These are phyloP conservation scores for Siniperca scherzeri DNA, from an alignment of 2,797 vertebrate species.

Conservation along the genomic window DNA sequence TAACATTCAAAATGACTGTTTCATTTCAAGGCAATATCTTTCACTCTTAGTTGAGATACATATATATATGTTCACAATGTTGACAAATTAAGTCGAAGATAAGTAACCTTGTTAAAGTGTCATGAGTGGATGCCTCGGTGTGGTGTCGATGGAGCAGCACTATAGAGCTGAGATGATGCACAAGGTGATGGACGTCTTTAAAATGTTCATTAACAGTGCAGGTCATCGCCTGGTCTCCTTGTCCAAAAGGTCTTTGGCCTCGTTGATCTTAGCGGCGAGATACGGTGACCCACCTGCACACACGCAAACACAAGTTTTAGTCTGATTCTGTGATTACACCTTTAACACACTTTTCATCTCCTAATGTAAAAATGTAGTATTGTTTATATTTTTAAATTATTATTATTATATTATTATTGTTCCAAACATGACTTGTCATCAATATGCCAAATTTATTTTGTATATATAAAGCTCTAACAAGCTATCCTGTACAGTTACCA, in stretches of 20 bases:
- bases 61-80: neutral
- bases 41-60: neutral
- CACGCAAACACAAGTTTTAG: constrained; percentile 26
- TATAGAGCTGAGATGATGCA: neutral
- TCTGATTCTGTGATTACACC: neutral
- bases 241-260: constrained; percentile 94
- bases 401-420: too few species aligned
- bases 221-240: constrained; percentile 87
- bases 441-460: too few species aligned
- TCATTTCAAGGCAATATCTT: neutral
- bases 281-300: constrained; percentile 92
- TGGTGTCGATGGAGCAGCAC: constrained; percentile 1
- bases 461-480: too few species aligned
- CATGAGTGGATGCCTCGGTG: neutral
- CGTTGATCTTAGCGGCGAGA: constrained; percentile 94
- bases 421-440: too few species aligned
- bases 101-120: neutral
- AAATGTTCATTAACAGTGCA: neutral
- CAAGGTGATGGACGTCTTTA: constrained; percentile 13
- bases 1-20: neutral
- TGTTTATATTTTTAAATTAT: too few species aligned
- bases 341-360: neutral
- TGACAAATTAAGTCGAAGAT: neutral
- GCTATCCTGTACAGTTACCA: neutral
- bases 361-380: too few species aligned